A percentile compares a stretch with the other conserved stretches of the same genome.
Conservation (phyloP, 2,797 vertebrate genomes). For the Pipistrellus kuhlii region DNA sequence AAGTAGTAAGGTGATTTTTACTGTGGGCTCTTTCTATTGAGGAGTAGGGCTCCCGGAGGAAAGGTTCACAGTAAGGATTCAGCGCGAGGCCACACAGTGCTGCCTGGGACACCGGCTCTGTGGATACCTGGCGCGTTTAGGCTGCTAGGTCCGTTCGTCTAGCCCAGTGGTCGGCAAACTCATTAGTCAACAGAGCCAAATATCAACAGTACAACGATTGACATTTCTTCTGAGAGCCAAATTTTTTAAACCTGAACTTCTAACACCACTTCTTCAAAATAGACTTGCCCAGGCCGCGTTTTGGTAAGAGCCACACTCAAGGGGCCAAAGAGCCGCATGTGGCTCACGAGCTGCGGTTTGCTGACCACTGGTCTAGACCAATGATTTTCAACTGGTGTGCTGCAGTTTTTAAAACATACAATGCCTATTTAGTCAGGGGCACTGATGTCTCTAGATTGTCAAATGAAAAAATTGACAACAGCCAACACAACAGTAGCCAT, state of each 20-base stretch:
- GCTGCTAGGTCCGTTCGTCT: neutral
- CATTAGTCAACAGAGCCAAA: too few species aligned
- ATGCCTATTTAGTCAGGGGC: neutral
- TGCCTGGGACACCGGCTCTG: neutral
- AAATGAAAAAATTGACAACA: neutral
- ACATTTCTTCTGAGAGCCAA: too few species aligned
- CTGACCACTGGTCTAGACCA: neutral
- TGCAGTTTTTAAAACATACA: neutral
- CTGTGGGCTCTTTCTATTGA: neutral
- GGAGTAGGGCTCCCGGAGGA: neutral
- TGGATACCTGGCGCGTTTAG: neutral
- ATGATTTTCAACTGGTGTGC: neutral
- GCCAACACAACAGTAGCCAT: neutral
- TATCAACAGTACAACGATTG: too few species aligned
- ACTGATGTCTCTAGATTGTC: neutral
- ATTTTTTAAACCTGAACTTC: too few species aligned
- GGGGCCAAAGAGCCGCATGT: too few species aligned
- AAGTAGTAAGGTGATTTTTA: neutral
- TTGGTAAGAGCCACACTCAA: too few species aligned
- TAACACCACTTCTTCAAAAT: too few species aligned
- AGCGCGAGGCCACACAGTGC: neutral
- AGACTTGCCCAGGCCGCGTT: too few species aligned
- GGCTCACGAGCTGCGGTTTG: too few species aligned
- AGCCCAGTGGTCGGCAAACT: too few species aligned
- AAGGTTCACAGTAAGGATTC: neutral